A percentile compares a stretch with the other conserved stretches of the same genome.
phyloP scores from a whole-genome alignment of 2,888 invertebrate species.

The Rambutsinella grinnellia region DNA sequence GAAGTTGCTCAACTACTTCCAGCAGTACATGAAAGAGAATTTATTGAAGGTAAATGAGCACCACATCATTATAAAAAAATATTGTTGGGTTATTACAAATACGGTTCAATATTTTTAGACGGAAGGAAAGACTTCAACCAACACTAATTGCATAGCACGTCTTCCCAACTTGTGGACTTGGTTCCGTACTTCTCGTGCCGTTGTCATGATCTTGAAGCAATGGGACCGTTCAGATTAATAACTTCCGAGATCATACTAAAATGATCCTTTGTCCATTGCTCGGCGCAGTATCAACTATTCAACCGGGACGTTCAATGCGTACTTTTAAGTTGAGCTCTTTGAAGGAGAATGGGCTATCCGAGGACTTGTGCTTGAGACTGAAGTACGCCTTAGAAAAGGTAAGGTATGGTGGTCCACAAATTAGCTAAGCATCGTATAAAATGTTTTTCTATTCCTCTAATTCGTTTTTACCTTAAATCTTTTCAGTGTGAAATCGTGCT shows the following conservation, averaged over 20 bases:
- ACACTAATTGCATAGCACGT: constrained; percentile 90
- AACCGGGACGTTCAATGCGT: constrained; percentile 89
- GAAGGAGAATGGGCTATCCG: constrained; percentile 82
- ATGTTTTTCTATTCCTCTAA: too few species aligned
- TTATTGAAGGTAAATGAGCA: constrained; percentile 69
- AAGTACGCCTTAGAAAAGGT: constrained; percentile 88
- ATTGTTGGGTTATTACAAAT: too few species aligned
- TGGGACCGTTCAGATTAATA: constrained; percentile 97
- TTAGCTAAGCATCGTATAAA: too few species aligned
- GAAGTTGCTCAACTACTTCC: constrained; percentile 95
- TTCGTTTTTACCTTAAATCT: too few species aligned
- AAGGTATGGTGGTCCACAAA: too few species aligned
- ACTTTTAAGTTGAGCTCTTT: constrained; percentile 91
- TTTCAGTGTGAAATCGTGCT: too few species aligned
- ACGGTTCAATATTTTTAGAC: too few species aligned
- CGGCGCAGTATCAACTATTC: constrained; percentile 94
- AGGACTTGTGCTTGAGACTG: constrained; percentile 83
- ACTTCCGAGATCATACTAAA: constrained; percentile 95
- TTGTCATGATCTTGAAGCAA: constrained; percentile 90
- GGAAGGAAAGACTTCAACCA: constrained; percentile 91
- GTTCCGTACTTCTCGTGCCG: constrained; percentile 96
- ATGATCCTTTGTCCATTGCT: constrained; percentile 97
- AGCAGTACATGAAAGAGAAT: constrained; percentile 98
- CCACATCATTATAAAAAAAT: too few species aligned
- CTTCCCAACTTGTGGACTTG: constrained; percentile 96